Conservation (phyloP, 2,113 vertebrate genomes). For the Caranx melampygus region DNA sequence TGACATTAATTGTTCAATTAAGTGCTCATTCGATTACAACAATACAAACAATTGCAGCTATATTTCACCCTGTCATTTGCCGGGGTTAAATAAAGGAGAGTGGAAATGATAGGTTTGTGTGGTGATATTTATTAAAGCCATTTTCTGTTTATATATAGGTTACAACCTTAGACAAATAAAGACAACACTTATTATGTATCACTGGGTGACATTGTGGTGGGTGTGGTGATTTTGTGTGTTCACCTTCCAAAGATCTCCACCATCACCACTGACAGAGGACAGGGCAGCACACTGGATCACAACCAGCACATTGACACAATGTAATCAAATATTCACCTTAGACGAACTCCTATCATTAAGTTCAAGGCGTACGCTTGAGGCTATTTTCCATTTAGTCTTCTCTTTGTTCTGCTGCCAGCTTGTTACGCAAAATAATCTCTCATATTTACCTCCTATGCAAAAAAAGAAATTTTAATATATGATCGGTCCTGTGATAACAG, state of each 20-base stretch:
- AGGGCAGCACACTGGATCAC: conserved; percentile 26
- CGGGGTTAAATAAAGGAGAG: background rate
- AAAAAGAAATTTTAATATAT: background rate
- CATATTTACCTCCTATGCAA: background rate
- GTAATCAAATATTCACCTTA: conserved; percentile 59
- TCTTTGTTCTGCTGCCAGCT: conserved; percentile 49
- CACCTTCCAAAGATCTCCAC: background rate
- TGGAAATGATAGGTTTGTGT: background rate
- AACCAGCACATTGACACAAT: conserved; percentile 12
- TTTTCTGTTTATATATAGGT: background rate
- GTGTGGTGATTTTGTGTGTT: conserved; percentile 42
- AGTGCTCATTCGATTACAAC: conserved; percentile 36
- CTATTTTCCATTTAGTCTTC: conserved; percentile 6
- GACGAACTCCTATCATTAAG: conserved; percentile 37
- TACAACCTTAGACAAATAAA: conserved; percentile 19
- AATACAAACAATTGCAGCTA: conserved; percentile 29
- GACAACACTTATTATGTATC: background rate
- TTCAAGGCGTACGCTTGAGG: conserved; percentile 20
- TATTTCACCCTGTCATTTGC: background rate
- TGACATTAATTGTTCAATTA: conserved; percentile 46
- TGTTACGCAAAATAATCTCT: background rate
- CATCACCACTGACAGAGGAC: conserved; percentile 15
- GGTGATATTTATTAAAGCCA: background rate
- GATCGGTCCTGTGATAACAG: conserved; percentile 4
- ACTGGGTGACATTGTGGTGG: conserved; percentile 12